Percentiles rank a stretch among this genome's conserved stretches.
phyloP scores from a whole-genome alignment of 2,888 invertebrate species.

The Lycia hirtaria region DNA sequence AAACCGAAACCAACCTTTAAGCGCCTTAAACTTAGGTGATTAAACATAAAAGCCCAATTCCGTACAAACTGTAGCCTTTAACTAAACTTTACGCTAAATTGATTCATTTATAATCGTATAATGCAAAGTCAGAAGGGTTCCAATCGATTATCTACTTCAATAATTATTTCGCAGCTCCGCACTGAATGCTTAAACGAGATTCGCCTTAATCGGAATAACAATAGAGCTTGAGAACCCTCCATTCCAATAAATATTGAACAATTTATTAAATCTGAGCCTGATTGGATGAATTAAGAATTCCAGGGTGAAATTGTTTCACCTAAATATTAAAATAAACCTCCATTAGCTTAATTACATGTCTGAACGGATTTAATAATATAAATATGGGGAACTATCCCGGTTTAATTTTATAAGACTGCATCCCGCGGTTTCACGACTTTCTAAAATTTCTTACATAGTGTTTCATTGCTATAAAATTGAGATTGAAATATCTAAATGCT shows the following conservation, averaged over 20 bases:
- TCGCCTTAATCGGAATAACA: conserved; percentile 24
- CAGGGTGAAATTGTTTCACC: conserved; percentile 24
- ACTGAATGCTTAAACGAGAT: conserved; percentile 24
- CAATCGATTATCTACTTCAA: conserved; percentile 53
- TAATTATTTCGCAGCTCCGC: conserved; percentile 24
- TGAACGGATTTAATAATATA: background rate
- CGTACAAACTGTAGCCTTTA: conserved; percentile 54
- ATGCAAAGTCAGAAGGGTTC: conserved; percentile 50
- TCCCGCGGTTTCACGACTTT: too few relatives aligned
- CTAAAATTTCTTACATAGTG: too few relatives aligned
- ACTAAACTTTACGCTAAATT: conserved; percentile 57
- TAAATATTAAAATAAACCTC: conserved; percentile 22
- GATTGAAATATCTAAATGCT: too few relatives aligned
- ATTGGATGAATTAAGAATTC: conserved; percentile 28
- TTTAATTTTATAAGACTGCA: too few relatives aligned
- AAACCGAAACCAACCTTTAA: conserved; percentile 38
- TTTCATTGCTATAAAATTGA: too few relatives aligned
- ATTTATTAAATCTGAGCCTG: conserved; percentile 28
- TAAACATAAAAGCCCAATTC: conserved; percentile 64
- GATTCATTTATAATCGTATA: conserved; percentile 63
- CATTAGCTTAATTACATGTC: conserved; percentile 14
- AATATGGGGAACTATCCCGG: too few relatives aligned
- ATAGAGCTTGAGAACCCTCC: conserved; percentile 28
- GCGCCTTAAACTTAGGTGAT: conserved; percentile 74
- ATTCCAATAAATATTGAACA: conserved; percentile 30